Evolutionary conservation across 2,888 invertebrate species (phyloP), one percentile per base, ranked within the genome.

Genomic region (Brachyptera risi): DNA sequence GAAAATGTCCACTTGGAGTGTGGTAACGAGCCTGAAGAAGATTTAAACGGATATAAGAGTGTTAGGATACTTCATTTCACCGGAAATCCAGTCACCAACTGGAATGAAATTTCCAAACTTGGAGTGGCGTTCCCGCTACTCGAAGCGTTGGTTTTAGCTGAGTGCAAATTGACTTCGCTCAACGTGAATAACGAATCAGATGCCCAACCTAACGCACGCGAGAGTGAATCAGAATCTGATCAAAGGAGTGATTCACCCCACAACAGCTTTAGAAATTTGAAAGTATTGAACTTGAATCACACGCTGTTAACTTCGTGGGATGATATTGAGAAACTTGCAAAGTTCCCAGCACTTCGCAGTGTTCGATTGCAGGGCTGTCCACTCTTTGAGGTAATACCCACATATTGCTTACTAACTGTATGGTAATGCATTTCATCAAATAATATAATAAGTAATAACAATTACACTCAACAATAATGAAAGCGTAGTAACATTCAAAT

Each of bases 121-220:
- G 95, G 95, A 1, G 83, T 85, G 69, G 84, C 88, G 3, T 96
- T 96, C 74, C 95, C 96, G 0, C 85, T 84, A 71, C 76, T 96
- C 69, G 90, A 94, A 74, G 87, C 88, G 1, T 76, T 96, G 65
- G 86, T 95, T 58, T 79, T 96, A 56, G 93, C 93, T 57, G 90
- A 93, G 68, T 93, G 93, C 73, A 89, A 91, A 27, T 81, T 94
- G 64, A 73, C 76, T 54, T 85, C 83, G 11, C n/a, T n/a, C n/a
- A n/a, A n/a, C n/a, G n/a, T n/a, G n/a, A n/a, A n/a, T n/a, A n/a
- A 71, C 23, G 69, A 68, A 51, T 79, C 78, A 69, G 68, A 68
- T 71, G 83, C 83, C 66, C 80, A 13, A 11, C 31, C 17, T 11
- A 3, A 9, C 15, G 2, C 37, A n/a, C 19, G 1, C 27, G 47